Evolutionary conservation across 2,888 invertebrate genomes (phyloP), one percentile per base, ranked within the genome.

Genomic region (Sarcophaga variegata): DNA sequence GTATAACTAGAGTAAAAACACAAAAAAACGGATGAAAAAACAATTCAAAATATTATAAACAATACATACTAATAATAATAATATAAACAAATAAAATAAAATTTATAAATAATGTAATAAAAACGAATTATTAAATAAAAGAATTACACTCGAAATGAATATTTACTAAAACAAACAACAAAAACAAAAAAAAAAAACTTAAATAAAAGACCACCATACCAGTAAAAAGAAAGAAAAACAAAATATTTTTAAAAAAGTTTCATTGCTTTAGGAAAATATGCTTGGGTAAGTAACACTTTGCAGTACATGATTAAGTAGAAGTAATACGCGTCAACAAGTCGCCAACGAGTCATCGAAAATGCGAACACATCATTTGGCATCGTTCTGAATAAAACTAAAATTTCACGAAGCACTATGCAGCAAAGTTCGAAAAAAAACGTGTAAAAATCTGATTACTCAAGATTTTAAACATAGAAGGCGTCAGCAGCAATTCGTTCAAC

Each of bases 151-250:
- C 49, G 3, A 14, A 49, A 49, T 14, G 14, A 49, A 49, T 49
- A 49, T 49, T 49, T 49, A 49, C 14, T 49, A 37, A 37, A 37
- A 37, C 37, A 37, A 37, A 37, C 3, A 27, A 25, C 25, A 49
- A 71, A 54, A 83, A 45, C 8, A 54, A 70, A 74, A 59, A 78
- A 77, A n/a, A n/a, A 64, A 64, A 85, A 77, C 37, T 71, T 76
- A 69, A 71, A 86, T 79, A 89, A 90, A 89, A 86, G 90, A 90
- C 90, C 90, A 90, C 90, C 90, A 90, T 90, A 89, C 90, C 90
- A 90, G 89, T 81, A 86, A 83, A 63, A 63, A n/a, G n/a, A 12
- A 1, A 66, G 70, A 8, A 8, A 27, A 17, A 49, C 4, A 14
- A 49, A n/a, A 3, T 14, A 37, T 37, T 37, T 0, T 37, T 6